phyloP scores from a whole-genome alignment of 2,113 vertebrate species.

The Aptenodytes patagonicus region DNA sequence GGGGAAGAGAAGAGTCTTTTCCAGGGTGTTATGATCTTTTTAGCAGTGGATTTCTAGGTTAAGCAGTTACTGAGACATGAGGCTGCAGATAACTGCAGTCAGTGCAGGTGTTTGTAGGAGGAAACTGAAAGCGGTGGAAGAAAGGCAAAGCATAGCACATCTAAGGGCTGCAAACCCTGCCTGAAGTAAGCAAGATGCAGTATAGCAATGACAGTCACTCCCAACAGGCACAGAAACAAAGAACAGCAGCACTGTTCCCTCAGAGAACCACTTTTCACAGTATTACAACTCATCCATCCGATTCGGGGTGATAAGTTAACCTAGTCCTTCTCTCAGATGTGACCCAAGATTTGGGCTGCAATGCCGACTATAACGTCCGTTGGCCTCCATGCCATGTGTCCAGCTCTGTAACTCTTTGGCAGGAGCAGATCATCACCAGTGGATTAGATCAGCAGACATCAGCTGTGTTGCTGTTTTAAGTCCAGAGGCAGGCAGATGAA shows the following conservation, averaged over 20 bases:
- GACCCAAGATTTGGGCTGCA: not conserved
- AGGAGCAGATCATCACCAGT: not conserved
- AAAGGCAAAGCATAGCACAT: conserved; percentile 1
- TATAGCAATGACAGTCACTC: not conserved
- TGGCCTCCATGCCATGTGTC: not conserved
- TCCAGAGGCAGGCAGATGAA: not conserved
- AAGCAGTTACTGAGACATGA: not conserved
- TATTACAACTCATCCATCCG: fast-evolving
- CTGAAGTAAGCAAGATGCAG: not conserved
- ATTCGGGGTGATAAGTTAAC: not conserved
- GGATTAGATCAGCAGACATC: not conserved
- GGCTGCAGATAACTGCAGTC: conserved; percentile 20
- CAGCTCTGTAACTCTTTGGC: not conserved
- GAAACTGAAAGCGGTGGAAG: not conserved
- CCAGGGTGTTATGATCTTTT: conserved; percentile 38
- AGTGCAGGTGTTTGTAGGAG: not conserved
- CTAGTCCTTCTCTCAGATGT: not conserved
- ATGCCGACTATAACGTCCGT: fast-evolving
- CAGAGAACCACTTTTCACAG: not conserved
- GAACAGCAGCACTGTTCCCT: not conserved
- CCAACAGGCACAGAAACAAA: not conserved
- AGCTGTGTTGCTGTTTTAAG: not conserved
- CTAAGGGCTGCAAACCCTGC: conserved; percentile 2
- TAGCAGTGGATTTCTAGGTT: conserved; percentile 44
- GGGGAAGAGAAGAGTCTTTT: not conserved